These are phyloP conservation scores for Erannis defoliaria DNA, from an alignment of 2,888 invertebrate genomes.

Conservation along the genomic window DNA sequence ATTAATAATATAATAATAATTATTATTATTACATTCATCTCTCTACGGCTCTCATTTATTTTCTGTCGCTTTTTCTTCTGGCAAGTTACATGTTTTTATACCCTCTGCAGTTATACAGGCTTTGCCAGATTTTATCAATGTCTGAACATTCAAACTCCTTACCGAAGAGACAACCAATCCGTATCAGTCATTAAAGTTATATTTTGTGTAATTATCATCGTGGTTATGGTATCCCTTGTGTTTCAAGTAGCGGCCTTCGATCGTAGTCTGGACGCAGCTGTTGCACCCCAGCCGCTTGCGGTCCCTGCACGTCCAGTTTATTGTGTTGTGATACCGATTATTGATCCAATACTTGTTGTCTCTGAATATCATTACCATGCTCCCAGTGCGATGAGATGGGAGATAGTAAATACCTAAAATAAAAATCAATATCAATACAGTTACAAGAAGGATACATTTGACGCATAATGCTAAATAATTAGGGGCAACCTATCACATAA, in stretches of 20 bases:
- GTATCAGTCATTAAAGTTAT: conserved; percentile 80
- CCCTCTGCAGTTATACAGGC: not conserved
- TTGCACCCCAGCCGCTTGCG: conserved; percentile 77
- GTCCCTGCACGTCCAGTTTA: conserved; percentile 82
- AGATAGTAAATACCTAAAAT: conserved; percentile 80
- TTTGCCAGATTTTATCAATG: not conserved
- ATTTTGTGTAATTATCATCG: conserved; percentile 80
- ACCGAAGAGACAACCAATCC: conserved; percentile 1
- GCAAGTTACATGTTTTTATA: not conserved
- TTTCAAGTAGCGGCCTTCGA: conserved; percentile 78
- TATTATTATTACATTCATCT: not conserved
- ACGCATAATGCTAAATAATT: too few relatives aligned
- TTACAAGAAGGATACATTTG: too few relatives aligned
- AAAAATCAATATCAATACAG: conserved; percentile 45
- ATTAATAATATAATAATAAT: too few relatives aligned
- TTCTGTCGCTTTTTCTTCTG: not conserved
- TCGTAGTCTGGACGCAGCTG: conserved; percentile 79
- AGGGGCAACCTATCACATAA: too few relatives aligned
- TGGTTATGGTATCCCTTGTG: conserved; percentile 81
- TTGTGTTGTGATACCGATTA: conserved; percentile 81
- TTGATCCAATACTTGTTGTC: conserved; percentile 84
- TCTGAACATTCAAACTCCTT: not conserved
- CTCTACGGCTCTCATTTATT: not conserved
- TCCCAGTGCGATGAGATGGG: conserved; percentile 81
- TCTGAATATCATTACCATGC: conserved; percentile 81